Evolutionary conservation across 2,113 vertebrate genomes (phyloP).

Genomic region (Cathartes aura): DNA sequence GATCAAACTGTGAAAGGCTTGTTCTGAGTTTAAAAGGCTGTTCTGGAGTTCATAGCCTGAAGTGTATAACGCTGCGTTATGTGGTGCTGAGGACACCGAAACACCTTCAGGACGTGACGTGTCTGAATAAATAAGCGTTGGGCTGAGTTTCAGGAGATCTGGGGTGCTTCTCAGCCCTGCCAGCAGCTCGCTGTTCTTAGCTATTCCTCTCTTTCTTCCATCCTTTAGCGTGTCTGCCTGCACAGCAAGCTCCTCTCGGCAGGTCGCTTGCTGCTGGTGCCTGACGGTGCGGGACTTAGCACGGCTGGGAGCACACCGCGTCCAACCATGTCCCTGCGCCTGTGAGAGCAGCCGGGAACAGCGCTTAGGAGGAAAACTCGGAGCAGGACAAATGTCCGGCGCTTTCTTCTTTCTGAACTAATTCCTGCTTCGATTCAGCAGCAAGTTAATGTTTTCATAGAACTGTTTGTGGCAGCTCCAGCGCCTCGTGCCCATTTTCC

Average conservation of each 20-base stretch:
- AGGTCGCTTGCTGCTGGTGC: not conserved
- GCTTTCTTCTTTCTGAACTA: not conserved
- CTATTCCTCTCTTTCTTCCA: not conserved
- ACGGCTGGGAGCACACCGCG: not conserved
- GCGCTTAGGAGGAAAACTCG: too few relatives aligned
- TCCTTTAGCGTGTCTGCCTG: not conserved
- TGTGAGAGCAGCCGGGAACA: not conserved
- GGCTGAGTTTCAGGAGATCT: not conserved
- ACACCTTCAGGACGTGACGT: not conserved
- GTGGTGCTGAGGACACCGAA: not conserved
- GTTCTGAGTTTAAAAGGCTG: not conserved
- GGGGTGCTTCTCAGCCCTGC: not conserved
- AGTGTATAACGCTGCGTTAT: rapidly evolving
- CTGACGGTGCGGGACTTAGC: too few relatives aligned
- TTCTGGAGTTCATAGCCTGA: not conserved
- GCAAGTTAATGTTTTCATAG: not conserved
- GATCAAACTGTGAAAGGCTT: too few relatives aligned
- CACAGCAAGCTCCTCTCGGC: not conserved
- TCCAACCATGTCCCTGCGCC: not conserved
- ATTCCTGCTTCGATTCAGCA: not conserved
- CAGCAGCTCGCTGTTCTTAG: not conserved
- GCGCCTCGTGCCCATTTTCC: not conserved
- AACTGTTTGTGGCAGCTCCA: not conserved
- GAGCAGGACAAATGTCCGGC: not conserved
- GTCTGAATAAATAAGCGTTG: too few relatives aligned